These are phyloP conservation scores for Prionailurus bengalensis DNA, from an alignment of 2,113 vertebrate species.

Conservation along the genomic window DNA sequence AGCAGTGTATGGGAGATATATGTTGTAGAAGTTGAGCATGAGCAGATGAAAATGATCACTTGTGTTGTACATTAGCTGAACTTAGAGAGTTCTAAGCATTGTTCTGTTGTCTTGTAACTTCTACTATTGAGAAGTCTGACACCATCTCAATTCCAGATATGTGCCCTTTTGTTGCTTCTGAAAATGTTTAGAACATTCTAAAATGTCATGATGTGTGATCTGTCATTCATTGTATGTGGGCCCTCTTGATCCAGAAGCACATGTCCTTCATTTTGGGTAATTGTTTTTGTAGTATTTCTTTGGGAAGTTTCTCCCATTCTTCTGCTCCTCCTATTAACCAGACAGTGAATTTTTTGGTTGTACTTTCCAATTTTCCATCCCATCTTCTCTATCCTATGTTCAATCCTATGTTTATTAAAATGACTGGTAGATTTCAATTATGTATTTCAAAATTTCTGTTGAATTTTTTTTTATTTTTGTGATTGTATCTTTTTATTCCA, in stretches of 20 bases:
- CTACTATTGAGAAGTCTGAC: not conserved
- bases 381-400: not conserved
- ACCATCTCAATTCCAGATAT: not conserved
- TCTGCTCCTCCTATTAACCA: not conserved
- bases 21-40: not conserved
- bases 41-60: not conserved
- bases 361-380: not conserved
- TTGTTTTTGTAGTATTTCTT: not conserved
- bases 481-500: not conserved
- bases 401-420: not conserved
- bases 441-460: not conserved
- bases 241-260: not conserved
- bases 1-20: not conserved
- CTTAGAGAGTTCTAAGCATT: not conserved
- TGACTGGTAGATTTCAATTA: not conserved
- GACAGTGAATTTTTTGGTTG: not conserved
- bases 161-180: not conserved
- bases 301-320: not conserved
- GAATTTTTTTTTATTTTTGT: conserved; percentile 26
- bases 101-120: not conserved
- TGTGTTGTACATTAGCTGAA: not conserved
- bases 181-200: not conserved
- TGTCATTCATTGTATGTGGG: not conserved
- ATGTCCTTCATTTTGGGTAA: not conserved
- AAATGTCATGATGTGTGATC: not conserved